Evolutionary conservation across 2,888 invertebrate genomes (phyloP).

Genomic region (Prosapia bicincta): DNA sequence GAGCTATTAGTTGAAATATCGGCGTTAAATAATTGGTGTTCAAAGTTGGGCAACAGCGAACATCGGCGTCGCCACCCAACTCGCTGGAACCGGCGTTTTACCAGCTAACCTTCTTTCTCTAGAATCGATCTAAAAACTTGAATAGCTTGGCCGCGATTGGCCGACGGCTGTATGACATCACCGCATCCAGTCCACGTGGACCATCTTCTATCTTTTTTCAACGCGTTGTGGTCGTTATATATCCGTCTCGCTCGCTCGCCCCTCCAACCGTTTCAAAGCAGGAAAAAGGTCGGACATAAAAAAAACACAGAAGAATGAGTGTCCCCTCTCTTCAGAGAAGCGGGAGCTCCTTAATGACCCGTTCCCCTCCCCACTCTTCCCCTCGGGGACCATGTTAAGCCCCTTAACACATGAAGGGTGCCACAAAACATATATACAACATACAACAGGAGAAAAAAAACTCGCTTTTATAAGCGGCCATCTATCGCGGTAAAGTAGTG

Average conservation of each 20-base stretch:
- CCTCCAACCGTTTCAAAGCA: slow-evolving; percentile 3
- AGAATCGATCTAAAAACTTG: slow-evolving; percentile 23
- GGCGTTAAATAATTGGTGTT: background rate
- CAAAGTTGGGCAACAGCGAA: too few relatives aligned
- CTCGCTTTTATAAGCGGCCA: slow-evolving; percentile 20
- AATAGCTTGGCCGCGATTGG: background rate
- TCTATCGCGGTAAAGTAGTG: slow-evolving; percentile 17
- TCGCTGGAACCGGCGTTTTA: slow-evolving; percentile 25
- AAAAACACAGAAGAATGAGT: slow-evolving; percentile 22
- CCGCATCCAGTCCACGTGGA: slow-evolving; percentile 32
- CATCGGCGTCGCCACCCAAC: slow-evolving; percentile 18
- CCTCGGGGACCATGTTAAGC: slow-evolving; percentile 24
- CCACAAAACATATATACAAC: slow-evolving; percentile 36
- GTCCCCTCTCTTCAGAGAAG: slow-evolving; percentile 29
- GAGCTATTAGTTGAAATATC: background rate
- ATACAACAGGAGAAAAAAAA: slow-evolving; percentile 11
- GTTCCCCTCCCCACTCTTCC: slow-evolving; percentile 11
- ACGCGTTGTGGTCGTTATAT: background rate
- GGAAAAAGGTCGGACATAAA: slow-evolving; percentile 14
- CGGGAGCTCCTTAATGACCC: slow-evolving; percentile 35
- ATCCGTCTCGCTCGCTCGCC: slow-evolving; percentile 17
- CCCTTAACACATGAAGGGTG: slow-evolving; percentile 35
- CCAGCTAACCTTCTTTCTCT: slow-evolving; percentile 8
- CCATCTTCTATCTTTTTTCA: slow-evolving; percentile 22
- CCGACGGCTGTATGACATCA: slow-evolving; percentile 12